These are phyloP conservation scores for Catagonus wagneri DNA, from an alignment of 2,113 vertebrate genomes.

Conservation along the genomic window DNA sequence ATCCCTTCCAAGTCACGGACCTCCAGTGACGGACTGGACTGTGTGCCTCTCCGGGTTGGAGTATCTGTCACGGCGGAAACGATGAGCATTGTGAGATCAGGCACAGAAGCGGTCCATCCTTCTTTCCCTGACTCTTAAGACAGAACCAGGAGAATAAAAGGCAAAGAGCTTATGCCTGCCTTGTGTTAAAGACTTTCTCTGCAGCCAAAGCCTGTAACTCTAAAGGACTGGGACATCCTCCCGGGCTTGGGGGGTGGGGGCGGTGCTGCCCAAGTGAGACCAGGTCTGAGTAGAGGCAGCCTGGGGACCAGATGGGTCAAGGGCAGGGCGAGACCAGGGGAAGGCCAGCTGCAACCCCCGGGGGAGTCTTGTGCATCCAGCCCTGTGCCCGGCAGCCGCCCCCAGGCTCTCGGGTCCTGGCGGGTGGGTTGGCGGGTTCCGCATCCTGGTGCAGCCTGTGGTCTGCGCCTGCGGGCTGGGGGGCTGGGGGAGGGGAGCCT, in stretches of 20 bases:
- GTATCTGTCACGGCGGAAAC: neutral
- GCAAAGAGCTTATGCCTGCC: conserved; percentile 4
- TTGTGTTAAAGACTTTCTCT: neutral
- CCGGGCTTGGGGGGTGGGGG: neutral
- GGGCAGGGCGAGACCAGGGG: rapidly evolving
- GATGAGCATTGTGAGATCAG: neutral
- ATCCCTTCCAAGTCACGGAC: neutral
- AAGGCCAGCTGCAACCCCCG: neutral
- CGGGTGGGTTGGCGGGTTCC: neutral
- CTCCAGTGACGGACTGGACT: rapidly evolving
- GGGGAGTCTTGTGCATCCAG: rapidly evolving
- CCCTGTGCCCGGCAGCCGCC: neutral
- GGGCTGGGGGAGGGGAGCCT: conserved; percentile 83
- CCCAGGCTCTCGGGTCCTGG: neutral
- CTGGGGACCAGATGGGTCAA: neutral
- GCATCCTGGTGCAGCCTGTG: conserved; percentile 82
- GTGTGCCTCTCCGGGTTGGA: neutral
- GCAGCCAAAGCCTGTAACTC: conserved; percentile 26
- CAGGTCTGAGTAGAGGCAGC: neutral
- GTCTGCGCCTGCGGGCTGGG: conserved; percentile 85
- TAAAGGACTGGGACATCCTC: neutral
- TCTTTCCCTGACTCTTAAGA: neutral
- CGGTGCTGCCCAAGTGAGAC: too few relatives aligned
- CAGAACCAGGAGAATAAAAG: neutral
- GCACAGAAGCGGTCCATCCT: neutral